Base-by-base conservation (phyloP, 1,140 invertebrate species). In the Calycopis cecrops region DNA sequence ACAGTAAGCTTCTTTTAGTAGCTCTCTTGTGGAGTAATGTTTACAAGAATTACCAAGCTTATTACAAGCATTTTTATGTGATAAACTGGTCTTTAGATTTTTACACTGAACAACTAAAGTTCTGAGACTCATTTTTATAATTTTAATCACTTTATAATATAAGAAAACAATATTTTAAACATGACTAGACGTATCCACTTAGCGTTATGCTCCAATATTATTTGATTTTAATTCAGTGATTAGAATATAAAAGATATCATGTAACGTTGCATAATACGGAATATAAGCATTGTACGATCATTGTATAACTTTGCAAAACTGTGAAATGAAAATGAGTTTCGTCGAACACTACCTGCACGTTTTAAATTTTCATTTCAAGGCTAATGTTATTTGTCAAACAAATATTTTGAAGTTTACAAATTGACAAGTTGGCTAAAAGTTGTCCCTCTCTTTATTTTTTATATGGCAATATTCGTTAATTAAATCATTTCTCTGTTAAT, bases 1-100 rank as follows among this genome's bases (percentile, higher is more conserved):
- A 59, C 76, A 76, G 59, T 89, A 89, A 14, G 87, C 88, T 62
- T 88, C 85, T 56, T 86, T 85, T 53, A 89, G 68, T 40, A 88
- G 67, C 63, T 88, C 83, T 38, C 75, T 71, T 6, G 84, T 79
- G 8, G 82, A 87, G 70, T 68, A 82, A 52, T 63, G 67, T 50
- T 61, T 73, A 11, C 28, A 53, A 16, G 58, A 28, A 48, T 62
- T 49, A 33, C 61, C 52, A 61, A 51, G 63, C 54, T 55, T 63
- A 16, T 70, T 69, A 3, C 50, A 33, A 53, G 66, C 68, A 51
- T 62, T 59, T 51, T 59, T 66, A 54, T 69, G 66, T 58, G 62
- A 63, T 63, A 81, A 57, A 67, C 60, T 67, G 28, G 57, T 60
- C 67, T 73, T 63, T 62, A 58, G 54, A 76, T 49, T 38, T 65